Percentiles rank a stretch among this genome's conserved stretches.
Conservation (phyloP, 2,113 vertebrate genomes). For the Heterotis niloticus region DNA sequence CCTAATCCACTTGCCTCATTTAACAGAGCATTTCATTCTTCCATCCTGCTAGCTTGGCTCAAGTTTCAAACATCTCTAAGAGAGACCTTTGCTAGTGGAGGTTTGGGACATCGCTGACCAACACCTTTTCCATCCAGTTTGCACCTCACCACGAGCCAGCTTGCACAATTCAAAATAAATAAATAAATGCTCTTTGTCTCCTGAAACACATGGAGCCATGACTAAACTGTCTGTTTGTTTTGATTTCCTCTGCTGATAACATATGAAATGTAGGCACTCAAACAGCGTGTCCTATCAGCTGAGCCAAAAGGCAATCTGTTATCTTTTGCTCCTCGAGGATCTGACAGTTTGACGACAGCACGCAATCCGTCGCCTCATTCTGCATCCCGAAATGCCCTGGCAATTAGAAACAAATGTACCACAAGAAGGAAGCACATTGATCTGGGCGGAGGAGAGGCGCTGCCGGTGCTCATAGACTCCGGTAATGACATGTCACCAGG, state of each 20-base stretch:
- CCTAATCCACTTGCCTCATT: slow-evolving; percentile 23
- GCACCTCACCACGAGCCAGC: slow-evolving; percentile 6
- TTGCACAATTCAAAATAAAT: neutral
- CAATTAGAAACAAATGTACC: neutral
- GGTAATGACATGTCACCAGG: neutral
- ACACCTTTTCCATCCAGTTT: slow-evolving; percentile 25
- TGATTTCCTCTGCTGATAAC: slow-evolving; percentile 37
- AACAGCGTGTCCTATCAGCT: slow-evolving; percentile 29
- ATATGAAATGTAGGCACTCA: slow-evolving; percentile 39
- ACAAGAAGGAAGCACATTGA: neutral
- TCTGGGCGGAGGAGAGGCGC: neutral
- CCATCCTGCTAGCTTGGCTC: neutral
- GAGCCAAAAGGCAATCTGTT: slow-evolving; percentile 43
- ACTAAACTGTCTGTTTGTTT: slow-evolving; percentile 41
- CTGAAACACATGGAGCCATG: slow-evolving; percentile 14
- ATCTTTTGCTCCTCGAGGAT: slow-evolving; percentile 25
- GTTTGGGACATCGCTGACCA: slow-evolving; percentile 10
- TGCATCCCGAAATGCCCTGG: neutral
- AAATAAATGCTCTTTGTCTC: slow-evolving; percentile 9
- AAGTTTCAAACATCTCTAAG: neutral
- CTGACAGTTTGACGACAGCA: slow-evolving; percentile 15
- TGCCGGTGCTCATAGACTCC: neutral
- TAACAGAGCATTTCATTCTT: slow-evolving; percentile 20
- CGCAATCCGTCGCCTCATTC: neutral
- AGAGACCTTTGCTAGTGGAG: neutral